Evolutionary conservation across 2,888 invertebrate genomes (phyloP).

Genomic region (Cryptus armator): DNA sequence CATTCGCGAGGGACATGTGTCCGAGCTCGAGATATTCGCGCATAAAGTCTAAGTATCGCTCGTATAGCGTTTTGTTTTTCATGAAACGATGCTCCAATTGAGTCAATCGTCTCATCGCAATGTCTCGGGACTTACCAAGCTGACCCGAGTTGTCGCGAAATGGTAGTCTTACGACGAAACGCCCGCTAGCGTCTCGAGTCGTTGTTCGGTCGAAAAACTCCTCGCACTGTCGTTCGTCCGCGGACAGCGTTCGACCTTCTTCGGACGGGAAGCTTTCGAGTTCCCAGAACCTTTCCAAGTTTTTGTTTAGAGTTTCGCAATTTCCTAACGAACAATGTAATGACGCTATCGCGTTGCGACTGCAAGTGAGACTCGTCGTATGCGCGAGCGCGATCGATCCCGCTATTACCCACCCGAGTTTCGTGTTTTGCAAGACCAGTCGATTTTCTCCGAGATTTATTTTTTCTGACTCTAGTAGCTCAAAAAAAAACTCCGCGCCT

Average conservation of each 20-base stretch:
- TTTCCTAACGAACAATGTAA: constrained; percentile 1
- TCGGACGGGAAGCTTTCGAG: constrained; percentile 30
- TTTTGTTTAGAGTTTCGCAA: constrained; percentile 37
- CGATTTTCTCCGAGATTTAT: constrained; percentile 28
- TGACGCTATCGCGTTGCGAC: neutral
- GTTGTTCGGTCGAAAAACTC: constrained; percentile 24
- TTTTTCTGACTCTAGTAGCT: constrained; percentile 8
- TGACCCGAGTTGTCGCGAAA: neutral
- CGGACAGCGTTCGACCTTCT: neutral
- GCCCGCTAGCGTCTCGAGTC: neutral
- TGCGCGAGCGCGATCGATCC: constrained; percentile 12
- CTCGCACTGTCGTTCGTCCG: constrained; percentile 4
- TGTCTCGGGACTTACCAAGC: neutral
- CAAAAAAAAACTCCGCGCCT: constrained; percentile 36
- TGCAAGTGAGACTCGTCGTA: neutral
- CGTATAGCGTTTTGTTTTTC: neutral
- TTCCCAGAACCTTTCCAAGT: constrained; percentile 55
- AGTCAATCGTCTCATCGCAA: neutral
- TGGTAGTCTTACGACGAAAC: constrained; percentile 24
- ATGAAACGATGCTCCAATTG: constrained; percentile 24
- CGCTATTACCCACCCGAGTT: constrained; percentile 53
- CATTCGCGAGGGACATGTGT: too few species aligned
- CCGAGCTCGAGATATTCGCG: constrained; percentile 22
- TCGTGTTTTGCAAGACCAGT: constrained; percentile 41
- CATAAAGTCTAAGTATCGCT: constrained; percentile 29